Percentiles rank a stretch among this genome's conserved stretches.
phyloP scores from a whole-genome alignment of 2,888 invertebrate species.

The Lepas anatifera region DNA sequence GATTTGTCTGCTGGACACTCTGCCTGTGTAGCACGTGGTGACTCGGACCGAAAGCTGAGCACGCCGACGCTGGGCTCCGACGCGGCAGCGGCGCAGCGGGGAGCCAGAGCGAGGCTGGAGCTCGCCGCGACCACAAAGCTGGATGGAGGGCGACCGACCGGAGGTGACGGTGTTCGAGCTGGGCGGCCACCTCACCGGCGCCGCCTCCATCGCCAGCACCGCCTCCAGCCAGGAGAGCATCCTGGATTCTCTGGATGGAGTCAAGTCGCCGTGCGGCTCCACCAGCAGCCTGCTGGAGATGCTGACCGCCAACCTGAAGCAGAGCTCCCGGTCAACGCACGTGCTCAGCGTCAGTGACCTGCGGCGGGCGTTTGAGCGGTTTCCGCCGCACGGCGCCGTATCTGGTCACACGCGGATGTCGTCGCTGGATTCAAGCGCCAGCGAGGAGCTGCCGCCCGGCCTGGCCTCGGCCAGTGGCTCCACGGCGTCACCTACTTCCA shows the following conservation, averaged over 20 bases:
- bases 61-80: neutral
- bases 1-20: neutral
- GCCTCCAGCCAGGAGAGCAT: constrained; percentile 7
- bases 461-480: constrained; percentile 14
- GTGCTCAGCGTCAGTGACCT: constrained; percentile 45
- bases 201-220: neutral
- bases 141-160: constrained; percentile 23
- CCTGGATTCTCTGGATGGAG: neutral
- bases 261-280: constrained; percentile 8
- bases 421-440: constrained; percentile 43
- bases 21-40: neutral
- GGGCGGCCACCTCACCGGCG: constrained; percentile 3
- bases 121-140: constrained; percentile 25
- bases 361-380: constrained; percentile 45
- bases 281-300: constrained; percentile 10
- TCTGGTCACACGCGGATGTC: constrained; percentile 38
- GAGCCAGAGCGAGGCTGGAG: no score
- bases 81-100: constrained; percentile 6
- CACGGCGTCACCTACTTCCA: constrained; percentile 24
- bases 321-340: constrained; percentile 7
- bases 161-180: constrained; percentile 20
- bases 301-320: constrained; percentile 13
- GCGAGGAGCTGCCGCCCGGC: constrained; percentile 32
- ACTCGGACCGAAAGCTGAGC: neutral
- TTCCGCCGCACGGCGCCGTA: constrained; percentile 22